These are phyloP conservation scores for Melieria crassipennis DNA, from an alignment of 2,888 invertebrate genomes.

Conservation along the genomic window DNA sequence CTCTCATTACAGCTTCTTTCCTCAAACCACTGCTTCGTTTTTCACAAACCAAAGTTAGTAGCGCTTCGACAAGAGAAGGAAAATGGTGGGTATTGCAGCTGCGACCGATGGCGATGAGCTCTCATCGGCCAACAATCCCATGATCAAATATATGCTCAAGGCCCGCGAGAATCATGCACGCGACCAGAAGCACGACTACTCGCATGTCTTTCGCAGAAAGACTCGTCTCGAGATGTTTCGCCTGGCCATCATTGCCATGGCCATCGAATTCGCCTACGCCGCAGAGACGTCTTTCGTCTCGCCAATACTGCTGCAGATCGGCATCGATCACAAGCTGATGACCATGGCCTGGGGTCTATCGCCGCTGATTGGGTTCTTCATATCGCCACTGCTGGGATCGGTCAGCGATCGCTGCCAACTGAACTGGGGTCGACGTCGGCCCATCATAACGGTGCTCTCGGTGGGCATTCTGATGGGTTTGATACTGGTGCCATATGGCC, in stretches of 20 bases:
- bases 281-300: slow-evolving; percentile 76
- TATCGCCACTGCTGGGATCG: slow-evolving; percentile 68
- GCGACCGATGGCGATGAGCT: slow-evolving; percentile 49
- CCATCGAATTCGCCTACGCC: slow-evolving; percentile 74
- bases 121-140: slow-evolving; percentile 58
- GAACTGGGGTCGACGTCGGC: slow-evolving; percentile 69
- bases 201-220: slow-evolving; percentile 64
- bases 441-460: slow-evolving; percentile 71
- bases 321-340: slow-evolving; percentile 72
- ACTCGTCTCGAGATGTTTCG: slow-evolving; percentile 62
- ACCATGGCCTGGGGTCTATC: slow-evolving; percentile 68
- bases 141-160: slow-evolving; percentile 64
- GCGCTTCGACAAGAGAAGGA: slow-evolving; percentile 14
- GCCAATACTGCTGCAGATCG: slow-evolving; percentile 71
- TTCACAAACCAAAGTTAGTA: too few relatives aligned
- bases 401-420: slow-evolving; percentile 71
- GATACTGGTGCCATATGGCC: slow-evolving; percentile 71
- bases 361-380: slow-evolving; percentile 64
- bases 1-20: too few relatives aligned
- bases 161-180: slow-evolving; percentile 62
- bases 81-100: slow-evolving; percentile 61
- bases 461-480: slow-evolving; percentile 70
- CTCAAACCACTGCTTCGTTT: too few relatives aligned
- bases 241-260: slow-evolving; percentile 64
- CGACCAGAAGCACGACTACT: slow-evolving; percentile 61